phyloP scores from a whole-genome alignment of 1,140 invertebrate genomes.

The Myzus persicae region DNA sequence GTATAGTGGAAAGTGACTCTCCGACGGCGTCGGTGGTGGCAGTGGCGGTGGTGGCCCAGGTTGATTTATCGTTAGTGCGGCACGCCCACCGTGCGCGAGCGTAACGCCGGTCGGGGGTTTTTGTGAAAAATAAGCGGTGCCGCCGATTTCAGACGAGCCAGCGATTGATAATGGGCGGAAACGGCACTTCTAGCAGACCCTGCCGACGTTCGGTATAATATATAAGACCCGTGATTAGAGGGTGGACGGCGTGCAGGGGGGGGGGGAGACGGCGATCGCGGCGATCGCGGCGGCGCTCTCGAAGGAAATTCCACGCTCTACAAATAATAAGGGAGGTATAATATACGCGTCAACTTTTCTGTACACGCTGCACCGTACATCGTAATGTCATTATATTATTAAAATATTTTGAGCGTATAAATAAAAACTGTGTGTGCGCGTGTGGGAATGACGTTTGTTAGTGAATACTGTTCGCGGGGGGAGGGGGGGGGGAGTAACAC shows the following conservation, averaged over 20 bases:
- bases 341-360: neutral
- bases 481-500: neutral
- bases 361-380: too few species aligned
- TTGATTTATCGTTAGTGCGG: conserved; percentile 49
- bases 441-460: neutral
- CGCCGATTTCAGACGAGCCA: conserved; percentile 56
- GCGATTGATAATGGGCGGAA: conserved; percentile 58
- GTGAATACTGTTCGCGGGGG: neutral
- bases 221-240: neutral
- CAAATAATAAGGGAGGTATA: conserved; percentile 16
- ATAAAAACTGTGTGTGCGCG: neutral
- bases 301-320: conserved; percentile 16
- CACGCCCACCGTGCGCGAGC: conserved; percentile 51
- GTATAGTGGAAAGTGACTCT: conserved; percentile 32
- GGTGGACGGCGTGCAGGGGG: neutral
- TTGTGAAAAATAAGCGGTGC: conserved; percentile 55
- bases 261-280: neutral
- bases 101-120: conserved; percentile 51
- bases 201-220: conserved; percentile 30
- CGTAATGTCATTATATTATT: neutral
- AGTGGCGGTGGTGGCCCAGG: neutral
- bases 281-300: neutral
- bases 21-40: neutral
- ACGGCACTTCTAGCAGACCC: conserved; percentile 54
- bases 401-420: neutral